These are phyloP conservation scores for Drosophila auraria DNA, from an alignment of 1,140 invertebrate genomes.

Conservation along the genomic window DNA sequence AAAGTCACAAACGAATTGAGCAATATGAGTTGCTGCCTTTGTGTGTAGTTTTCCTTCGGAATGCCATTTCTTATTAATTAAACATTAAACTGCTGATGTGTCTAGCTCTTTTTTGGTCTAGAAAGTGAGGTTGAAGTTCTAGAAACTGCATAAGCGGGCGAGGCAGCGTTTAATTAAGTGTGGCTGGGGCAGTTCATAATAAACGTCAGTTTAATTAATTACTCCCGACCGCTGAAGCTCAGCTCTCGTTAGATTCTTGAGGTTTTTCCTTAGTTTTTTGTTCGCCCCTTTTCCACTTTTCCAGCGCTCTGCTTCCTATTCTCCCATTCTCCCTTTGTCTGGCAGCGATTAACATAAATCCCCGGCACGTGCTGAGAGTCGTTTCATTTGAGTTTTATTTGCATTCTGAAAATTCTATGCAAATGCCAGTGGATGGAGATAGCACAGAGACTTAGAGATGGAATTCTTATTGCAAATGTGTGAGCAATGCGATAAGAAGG, in stretches of 20 bases:
- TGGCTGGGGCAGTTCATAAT: conserved; percentile 35
- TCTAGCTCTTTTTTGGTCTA: not conserved
- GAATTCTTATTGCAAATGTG: conserved; percentile 27
- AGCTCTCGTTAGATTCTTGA: conserved; percentile 22
- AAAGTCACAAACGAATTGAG: not conserved
- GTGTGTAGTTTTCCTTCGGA: not conserved
- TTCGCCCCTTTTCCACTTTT: too few relatives aligned
- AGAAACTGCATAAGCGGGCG: conserved; percentile 13
- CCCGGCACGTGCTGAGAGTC: conserved; percentile 37
- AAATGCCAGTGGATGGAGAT: conserved; percentile 18
- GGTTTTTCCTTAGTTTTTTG: not conserved
- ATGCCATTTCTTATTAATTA: not conserved
- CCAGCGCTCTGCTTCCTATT: not conserved
- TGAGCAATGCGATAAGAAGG: conserved; percentile 11
- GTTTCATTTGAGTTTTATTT: conserved; percentile 32
- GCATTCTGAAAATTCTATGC: conserved; percentile 46
- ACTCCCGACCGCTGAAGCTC: conserved; percentile 6
- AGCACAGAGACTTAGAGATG: not conserved
- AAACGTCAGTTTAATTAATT: conserved; percentile 24
- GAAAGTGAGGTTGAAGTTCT: conserved; percentile 1
- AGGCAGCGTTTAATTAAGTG: conserved; percentile 22
- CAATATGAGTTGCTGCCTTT: not conserved
- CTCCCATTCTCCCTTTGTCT: conserved; percentile 12
- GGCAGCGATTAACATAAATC: conserved; percentile 47
- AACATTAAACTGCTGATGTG: not conserved